Conservation (phyloP, 2,113 vertebrate genomes). For the Pterocles orientalis region DNA sequence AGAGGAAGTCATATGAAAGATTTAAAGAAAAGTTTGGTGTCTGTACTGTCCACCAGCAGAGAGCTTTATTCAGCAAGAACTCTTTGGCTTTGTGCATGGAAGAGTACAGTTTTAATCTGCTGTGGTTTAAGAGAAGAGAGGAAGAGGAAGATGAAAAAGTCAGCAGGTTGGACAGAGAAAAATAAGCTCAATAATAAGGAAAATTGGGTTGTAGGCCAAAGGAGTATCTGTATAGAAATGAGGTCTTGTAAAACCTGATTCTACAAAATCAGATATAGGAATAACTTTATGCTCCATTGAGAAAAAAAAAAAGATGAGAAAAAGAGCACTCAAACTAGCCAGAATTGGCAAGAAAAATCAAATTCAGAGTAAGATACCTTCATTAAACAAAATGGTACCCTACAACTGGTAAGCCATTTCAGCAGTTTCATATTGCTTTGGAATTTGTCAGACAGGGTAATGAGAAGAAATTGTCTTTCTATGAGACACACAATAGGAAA, state of each 20-base stretch:
- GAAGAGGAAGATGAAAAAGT: neutral
- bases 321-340: neutral
- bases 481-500: neutral
- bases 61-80: neutral
- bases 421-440: neutral
- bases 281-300: neutral
- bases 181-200: neutral
- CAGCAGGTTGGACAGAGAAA: neutral
- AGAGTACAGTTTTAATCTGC: neutral
- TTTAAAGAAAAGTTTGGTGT: neutral
- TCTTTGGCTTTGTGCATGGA: neutral
- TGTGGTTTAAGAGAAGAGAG: neutral
- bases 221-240: neutral
- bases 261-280: neutral
- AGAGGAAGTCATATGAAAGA: neutral
- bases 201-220: neutral
- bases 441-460: neutral
- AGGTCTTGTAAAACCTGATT: rapidly evolving
- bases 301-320: neutral
- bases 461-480: neutral
- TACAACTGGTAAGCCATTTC: neutral
- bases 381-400: neutral
- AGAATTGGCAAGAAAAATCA: neutral
- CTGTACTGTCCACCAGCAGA: neutral
- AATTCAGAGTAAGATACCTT: neutral